Percentiles rank a stretch among this genome's conserved stretches.
phyloP scores from a whole-genome alignment of 1,140 invertebrate species.

The Aphis gossypii region DNA sequence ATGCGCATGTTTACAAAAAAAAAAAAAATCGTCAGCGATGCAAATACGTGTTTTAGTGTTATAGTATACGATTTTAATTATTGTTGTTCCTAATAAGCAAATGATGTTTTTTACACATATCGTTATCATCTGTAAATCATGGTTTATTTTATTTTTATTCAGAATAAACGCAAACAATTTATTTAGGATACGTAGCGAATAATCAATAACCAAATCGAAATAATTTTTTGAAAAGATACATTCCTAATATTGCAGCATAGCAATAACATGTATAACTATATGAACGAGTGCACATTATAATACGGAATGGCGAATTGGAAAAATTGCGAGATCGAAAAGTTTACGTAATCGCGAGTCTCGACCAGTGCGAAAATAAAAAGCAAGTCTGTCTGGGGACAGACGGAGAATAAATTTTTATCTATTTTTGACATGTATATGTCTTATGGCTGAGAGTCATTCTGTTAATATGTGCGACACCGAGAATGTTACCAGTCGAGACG shows the following conservation, averaged over 20 bases:
- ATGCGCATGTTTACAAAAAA: background rate
- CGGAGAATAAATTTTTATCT: too few species aligned
- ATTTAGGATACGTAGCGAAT: background rate
- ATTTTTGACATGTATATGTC: too few species aligned
- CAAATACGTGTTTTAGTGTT: background rate
- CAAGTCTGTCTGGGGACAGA: too few species aligned
- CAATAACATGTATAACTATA: background rate
- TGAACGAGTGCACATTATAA: background rate
- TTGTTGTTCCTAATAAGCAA: background rate
- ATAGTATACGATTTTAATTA: background rate
- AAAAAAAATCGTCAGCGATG: background rate
- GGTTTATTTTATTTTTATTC: too few species aligned
- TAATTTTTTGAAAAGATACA: background rate
- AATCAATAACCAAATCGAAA: background rate
- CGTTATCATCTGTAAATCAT: background rate
- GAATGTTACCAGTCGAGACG: too few species aligned
- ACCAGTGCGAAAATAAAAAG: background rate
- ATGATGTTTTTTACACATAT: background rate
- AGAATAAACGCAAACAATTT: too few species aligned
- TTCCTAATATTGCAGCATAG: background rate
- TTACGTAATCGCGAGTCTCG: background rate
- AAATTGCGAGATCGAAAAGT: background rate
- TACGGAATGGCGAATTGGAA: background rate
- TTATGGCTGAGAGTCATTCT: too few species aligned
- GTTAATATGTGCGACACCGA: too few species aligned